phyloP scores from a whole-genome alignment of 64 coral and sea anemone genomes.

The Stylophora pistillata region DNA sequence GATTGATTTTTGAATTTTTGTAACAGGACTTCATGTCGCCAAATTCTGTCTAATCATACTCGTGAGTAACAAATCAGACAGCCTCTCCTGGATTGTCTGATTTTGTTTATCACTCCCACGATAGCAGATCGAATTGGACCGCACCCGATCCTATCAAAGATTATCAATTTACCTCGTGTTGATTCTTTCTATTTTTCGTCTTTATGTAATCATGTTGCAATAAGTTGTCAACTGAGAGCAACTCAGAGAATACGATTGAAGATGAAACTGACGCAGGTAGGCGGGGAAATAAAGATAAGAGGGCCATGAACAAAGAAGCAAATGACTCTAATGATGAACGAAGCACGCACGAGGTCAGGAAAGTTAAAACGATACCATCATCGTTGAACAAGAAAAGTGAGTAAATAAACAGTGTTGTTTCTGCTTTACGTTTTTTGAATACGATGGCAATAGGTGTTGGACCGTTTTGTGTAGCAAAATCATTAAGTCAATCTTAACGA shows the following conservation, averaged over 20 bases:
- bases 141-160: too few relatives aligned
- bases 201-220: not conserved
- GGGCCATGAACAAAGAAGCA: not conserved
- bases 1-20: too few relatives aligned
- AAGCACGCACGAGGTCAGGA: not conserved
- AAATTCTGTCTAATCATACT: too few relatives aligned
- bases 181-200: not conserved
- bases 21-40: too few relatives aligned
- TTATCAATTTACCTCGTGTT: too few relatives aligned
- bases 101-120: too few relatives aligned
- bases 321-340: not conserved
- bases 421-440: not conserved
- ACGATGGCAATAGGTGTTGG: not conserved
- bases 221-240: not conserved
- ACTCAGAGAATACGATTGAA: not conserved
- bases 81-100: too few relatives aligned
- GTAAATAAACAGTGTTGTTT: not conserved
- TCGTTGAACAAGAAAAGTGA: not conserved
- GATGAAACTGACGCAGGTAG: not conserved
- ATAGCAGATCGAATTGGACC: too few relatives aligned
- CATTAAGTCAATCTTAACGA: too few relatives aligned
- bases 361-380: constrained; percentile 3
- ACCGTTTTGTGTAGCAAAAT: too few relatives aligned
- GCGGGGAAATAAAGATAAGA: not conserved
- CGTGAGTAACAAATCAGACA: too few relatives aligned